Conservation (phyloP, 1,140 invertebrate genomes). For the Calephelis virginiensis region DNA sequence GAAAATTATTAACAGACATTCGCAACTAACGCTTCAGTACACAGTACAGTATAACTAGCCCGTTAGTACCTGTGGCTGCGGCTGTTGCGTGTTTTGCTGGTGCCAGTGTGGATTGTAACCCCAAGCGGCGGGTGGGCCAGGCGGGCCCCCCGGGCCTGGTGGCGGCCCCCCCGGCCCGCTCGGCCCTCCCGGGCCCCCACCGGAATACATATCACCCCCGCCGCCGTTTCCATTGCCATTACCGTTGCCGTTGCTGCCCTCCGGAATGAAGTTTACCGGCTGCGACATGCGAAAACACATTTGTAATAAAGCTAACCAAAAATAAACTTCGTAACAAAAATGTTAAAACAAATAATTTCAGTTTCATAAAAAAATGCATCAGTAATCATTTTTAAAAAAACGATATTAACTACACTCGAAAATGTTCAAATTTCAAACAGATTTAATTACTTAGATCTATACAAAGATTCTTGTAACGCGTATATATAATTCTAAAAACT, state of each 20-base stretch:
- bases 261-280: slow-evolving; percentile 72
- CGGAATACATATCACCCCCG: slow-evolving; percentile 41
- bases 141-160: slow-evolving; percentile 1
- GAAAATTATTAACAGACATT: no score
- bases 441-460: no score
- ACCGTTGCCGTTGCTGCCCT: slow-evolving; percentile 41
- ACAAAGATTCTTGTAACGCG: no score
- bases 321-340: no score
- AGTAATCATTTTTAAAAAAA: no score
- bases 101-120: slow-evolving; percentile 77
- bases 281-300: slow-evolving; percentile 23
- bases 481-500: no score
- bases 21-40: no score
- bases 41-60: background rate
- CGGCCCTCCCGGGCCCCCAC: slow-evolving; percentile 40
- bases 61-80: slow-evolving; percentile 46
- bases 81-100: slow-evolving; percentile 67
- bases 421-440: no score
- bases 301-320: no score
- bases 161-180: slow-evolving; percentile 33
- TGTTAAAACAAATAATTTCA: no score
- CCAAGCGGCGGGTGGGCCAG: slow-evolving; percentile 64
- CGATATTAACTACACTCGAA: no score
- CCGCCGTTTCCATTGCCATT: slow-evolving; percentile 38
- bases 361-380: no score